Conservation (phyloP, 2,797 vertebrate genomes). For the Centropyge bicolor region DNA sequence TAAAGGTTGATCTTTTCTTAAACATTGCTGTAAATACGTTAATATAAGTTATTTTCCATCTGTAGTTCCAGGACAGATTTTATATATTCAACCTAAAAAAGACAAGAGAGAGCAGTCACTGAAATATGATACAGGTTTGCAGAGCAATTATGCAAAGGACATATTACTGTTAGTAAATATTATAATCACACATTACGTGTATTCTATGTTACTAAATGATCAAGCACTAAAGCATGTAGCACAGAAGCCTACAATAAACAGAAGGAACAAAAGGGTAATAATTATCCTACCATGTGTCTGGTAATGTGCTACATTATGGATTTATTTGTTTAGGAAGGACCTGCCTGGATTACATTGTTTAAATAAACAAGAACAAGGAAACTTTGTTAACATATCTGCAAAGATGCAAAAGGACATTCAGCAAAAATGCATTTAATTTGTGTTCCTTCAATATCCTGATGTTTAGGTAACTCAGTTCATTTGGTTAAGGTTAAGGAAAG, state of each 20-base stretch:
- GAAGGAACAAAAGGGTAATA: not conserved
- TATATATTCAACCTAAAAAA: not conserved
- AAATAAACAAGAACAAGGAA: not conserved
- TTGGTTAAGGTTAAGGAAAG: not conserved
- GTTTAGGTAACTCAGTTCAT: not conserved
- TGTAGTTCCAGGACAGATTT: not conserved
- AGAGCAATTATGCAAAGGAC: not conserved
- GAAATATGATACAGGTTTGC: not conserved
- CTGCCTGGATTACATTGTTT: not conserved
- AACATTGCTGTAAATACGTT: not conserved
- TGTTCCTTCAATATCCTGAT: not conserved
- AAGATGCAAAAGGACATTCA: not conserved
- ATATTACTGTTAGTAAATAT: not conserved
- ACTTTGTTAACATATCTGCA: not conserved
- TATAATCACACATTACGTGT: not conserved
- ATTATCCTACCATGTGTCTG: not conserved
- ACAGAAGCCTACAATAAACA: not conserved
- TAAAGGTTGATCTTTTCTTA: not conserved
- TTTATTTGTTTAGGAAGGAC: not conserved
- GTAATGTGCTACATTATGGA: not conserved
- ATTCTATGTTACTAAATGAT: not conserved
- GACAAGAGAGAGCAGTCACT: too few species aligned
- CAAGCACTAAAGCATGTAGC: not conserved
- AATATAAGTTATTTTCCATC: not conserved
- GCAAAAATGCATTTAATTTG: not conserved